Conservation (phyloP, 2,113 vertebrate genomes). For the Hiodon tergisus region DNA sequence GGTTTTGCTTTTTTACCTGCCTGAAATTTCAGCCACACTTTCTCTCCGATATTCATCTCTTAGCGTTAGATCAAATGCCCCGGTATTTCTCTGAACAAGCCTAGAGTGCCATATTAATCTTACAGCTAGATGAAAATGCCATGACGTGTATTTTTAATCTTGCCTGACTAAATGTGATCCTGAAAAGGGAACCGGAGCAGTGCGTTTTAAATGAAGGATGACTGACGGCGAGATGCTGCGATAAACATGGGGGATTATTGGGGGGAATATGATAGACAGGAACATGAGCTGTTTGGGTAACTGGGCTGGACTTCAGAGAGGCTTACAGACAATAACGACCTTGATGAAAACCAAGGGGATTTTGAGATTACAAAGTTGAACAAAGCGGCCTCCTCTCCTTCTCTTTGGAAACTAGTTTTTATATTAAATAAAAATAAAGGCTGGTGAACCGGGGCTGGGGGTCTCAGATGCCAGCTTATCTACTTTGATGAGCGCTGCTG, state of each 20-base stretch:
- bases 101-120: background rate
- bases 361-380: conserved; percentile 4
- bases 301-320: background rate
- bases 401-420: background rate
- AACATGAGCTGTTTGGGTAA: background rate
- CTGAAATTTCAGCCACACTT: background rate
- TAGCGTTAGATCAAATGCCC: background rate
- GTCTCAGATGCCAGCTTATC: no score
- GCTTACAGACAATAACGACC: background rate
- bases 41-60: background rate
- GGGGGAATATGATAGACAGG: background rate
- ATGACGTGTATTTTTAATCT: background rate
- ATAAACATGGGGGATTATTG: background rate
- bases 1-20: background rate
- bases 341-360: conserved; percentile 11
- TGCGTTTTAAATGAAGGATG: background rate
- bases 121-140: background rate
- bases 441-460: background rate
- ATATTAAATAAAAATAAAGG: conserved; percentile 1
- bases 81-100: background rate
- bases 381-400: background rate
- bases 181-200: background rate
- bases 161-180: background rate
- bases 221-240: conserved; percentile 4
- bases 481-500: no score